A percentile compares a stretch with the other conserved stretches of the same genome.
These are phyloP conservation scores for Enhydra lutris DNA, from an alignment of 2,113 vertebrate species.

Conservation along the genomic window DNA sequence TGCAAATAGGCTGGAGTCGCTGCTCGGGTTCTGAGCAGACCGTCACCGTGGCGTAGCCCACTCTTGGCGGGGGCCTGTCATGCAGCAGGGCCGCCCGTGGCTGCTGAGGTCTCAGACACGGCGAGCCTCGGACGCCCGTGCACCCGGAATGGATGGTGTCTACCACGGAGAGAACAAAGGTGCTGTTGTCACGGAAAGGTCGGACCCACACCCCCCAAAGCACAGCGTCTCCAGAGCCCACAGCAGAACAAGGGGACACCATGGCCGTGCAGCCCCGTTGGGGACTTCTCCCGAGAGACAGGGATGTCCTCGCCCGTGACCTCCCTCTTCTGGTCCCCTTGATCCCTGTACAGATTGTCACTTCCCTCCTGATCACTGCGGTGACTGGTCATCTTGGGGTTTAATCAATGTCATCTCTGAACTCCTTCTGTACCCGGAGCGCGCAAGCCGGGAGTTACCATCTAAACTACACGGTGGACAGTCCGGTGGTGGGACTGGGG, in stretches of 20 bases:
- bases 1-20: background rate
- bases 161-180: too few species aligned
- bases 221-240: rapidly evolving
- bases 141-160: rapidly evolving
- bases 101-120: background rate
- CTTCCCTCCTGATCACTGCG: background rate
- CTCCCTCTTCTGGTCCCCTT: background rate
- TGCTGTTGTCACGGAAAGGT: background rate
- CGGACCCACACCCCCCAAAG: background rate
- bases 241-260: background rate
- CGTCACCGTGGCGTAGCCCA: background rate
- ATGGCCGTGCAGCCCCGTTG: background rate
- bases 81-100: too few species aligned
- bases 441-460: background rate
- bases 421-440: background rate
- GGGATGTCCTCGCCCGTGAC: background rate
- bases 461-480: background rate
- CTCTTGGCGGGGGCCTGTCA: rapidly evolving
- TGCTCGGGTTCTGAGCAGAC: background rate
- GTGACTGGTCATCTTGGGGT: background rate
- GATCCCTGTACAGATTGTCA: background rate
- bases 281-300: background rate
- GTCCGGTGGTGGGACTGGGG: rapidly evolving
- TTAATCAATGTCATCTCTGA: background rate
- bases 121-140: rapidly evolving